These are phyloP conservation scores for Trichogramma evanescens DNA, from an alignment of 2,888 invertebrate species.

Conservation along the genomic window DNA sequence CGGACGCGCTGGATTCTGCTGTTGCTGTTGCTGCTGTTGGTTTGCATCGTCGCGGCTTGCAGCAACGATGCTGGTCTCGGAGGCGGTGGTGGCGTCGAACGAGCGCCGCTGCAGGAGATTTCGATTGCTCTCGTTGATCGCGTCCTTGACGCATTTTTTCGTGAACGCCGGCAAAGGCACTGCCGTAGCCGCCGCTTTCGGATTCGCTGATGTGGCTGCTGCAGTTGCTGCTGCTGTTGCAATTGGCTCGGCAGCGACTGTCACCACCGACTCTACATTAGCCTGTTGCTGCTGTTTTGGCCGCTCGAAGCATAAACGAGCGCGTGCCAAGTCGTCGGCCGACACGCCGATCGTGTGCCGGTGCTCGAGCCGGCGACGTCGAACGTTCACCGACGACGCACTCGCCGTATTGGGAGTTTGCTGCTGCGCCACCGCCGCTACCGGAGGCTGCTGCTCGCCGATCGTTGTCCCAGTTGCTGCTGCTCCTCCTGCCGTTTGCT, in stretches of 20 bases:
- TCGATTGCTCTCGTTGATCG: slow-evolving; percentile 34
- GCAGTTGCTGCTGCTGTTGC: background rate
- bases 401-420: slow-evolving; percentile 40
- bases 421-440: slow-evolving; percentile 35
- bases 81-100: background rate
- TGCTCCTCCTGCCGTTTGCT: slow-evolving; percentile 33
- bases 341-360: slow-evolving; percentile 81
- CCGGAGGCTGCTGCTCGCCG: slow-evolving; percentile 30
- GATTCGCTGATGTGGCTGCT: background rate
- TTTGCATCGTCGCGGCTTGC: slow-evolving; percentile 14
- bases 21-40: slow-evolving; percentile 24
- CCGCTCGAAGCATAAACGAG: slow-evolving; percentile 63
- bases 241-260: background rate
- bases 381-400: slow-evolving; percentile 10
- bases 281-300: slow-evolving; percentile 8
- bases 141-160: slow-evolving; percentile 42
- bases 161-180: background rate
- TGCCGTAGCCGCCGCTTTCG: background rate
- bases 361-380: slow-evolving; percentile 52
- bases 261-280: background rate
- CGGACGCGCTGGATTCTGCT: slow-evolving; percentile 12
- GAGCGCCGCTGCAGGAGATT: background rate
- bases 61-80: background rate
- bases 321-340: slow-evolving; percentile 71
- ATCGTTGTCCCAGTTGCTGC: slow-evolving; percentile 18